Evolutionary conservation across 2,797 vertebrate genomes (phyloP).

Genomic region (Oryzias sinensis): DNA sequence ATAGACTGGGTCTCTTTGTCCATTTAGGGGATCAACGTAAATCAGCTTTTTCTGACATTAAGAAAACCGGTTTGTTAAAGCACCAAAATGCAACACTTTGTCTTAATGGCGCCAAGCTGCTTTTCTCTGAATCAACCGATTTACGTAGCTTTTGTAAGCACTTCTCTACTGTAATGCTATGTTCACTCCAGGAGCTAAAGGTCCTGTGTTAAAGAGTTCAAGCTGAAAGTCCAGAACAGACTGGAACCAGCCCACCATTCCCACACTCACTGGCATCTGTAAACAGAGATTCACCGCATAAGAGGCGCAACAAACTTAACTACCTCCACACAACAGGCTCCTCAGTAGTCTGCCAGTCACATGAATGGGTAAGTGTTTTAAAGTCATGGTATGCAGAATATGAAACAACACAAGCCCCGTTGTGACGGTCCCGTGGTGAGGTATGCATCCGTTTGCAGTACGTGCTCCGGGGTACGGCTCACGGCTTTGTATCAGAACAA

Average conservation of each 20-base stretch:
- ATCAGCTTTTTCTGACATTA: no score
- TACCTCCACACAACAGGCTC: background rate
- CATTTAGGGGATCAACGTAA: no score
- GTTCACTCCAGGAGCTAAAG: no score
- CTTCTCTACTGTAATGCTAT: no score
- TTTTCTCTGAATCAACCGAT: no score
- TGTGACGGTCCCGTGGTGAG: constrained; percentile 16
- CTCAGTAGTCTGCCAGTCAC: constrained; percentile 15
- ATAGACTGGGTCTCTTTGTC: no score
- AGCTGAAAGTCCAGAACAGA: no score
- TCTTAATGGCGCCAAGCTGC: no score
- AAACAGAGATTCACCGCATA: background rate
- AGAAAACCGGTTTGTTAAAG: no score
- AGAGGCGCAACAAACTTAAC: background rate
- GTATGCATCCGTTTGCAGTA: constrained; percentile 18
- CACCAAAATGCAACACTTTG: no score
- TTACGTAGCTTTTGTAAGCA: no score
- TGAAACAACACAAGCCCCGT: constrained; percentile 1
- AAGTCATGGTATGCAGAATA: constrained; percentile 24
- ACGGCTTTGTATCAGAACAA: constrained; percentile 45
- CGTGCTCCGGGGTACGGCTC: constrained; percentile 24
- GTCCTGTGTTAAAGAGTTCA: no score
- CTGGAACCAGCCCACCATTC: background rate
- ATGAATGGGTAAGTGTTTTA: constrained; percentile 17
- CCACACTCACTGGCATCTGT: background rate